phyloP scores from a whole-genome alignment of 2,797 vertebrate genomes.

The Spinibarbus caldwelli region DNA sequence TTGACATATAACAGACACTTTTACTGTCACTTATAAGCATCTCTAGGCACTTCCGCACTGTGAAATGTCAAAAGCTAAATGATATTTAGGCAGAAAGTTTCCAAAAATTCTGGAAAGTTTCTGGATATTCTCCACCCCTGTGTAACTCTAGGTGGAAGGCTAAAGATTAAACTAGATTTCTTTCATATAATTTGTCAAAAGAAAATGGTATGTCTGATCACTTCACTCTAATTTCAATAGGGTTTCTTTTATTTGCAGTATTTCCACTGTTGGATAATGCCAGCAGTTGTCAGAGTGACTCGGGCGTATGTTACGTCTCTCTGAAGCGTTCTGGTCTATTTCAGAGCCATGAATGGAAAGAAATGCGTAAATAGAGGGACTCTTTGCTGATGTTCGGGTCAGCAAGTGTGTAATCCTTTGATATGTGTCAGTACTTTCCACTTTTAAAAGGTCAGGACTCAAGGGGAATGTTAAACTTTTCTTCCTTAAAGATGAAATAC shows the following conservation, averaged over 20 bases:
- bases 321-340: neutral
- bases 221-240: neutral
- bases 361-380: conserved; percentile 32
- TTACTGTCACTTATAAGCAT: neutral
- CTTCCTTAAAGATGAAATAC: conserved; percentile 77
- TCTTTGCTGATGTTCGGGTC: conserved; percentile 59
- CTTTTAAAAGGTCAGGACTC: conserved; percentile 70
- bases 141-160: neutral
- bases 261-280: neutral
- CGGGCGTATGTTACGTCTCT: neutral
- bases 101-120: no score
- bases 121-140: neutral
- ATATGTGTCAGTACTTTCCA: conserved; percentile 76
- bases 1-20: neutral
- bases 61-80: neutral
- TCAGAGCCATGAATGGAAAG: conserved; percentile 38
- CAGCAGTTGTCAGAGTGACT: conserved; percentile 3
- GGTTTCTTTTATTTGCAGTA: neutral
- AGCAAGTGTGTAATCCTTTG: conserved; percentile 65
- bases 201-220: neutral
- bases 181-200: neutral
- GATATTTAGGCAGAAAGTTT: neutral
- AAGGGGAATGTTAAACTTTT: conserved; percentile 78
- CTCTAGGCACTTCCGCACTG: neutral
- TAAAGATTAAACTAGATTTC: neutral